phyloP scores from a whole-genome alignment of 2,113 vertebrate species.

The Scytalopus superciliaris region DNA sequence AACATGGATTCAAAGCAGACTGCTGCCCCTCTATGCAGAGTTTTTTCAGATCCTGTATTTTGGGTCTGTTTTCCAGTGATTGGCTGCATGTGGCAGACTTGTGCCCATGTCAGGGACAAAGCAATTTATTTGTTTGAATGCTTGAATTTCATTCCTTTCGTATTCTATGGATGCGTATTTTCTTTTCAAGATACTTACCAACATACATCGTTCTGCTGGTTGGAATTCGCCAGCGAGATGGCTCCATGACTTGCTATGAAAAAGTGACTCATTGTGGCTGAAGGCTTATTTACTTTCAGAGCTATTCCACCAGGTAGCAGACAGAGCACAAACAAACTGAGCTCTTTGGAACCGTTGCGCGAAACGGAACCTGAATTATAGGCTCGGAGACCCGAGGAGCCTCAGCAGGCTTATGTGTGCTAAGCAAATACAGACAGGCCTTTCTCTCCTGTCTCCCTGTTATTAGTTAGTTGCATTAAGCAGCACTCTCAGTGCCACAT shows the following conservation, averaged over 20 bases:
- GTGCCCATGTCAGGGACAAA: neutral
- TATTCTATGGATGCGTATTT: neutral
- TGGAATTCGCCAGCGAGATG: neutral
- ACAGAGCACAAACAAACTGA: constrained; percentile 7
- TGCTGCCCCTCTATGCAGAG: neutral
- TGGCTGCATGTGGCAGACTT: neutral
- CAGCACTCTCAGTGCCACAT: neutral
- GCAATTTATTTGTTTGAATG: neutral
- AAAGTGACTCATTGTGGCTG: neutral
- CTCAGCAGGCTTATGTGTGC: neutral
- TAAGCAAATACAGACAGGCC: neutral
- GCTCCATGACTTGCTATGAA: neutral
- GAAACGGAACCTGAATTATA: constrained; percentile 16
- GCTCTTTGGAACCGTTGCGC: neutral
- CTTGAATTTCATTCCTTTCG: neutral
- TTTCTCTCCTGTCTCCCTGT: neutral
- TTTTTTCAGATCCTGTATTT: neutral
- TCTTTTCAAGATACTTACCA: neutral
- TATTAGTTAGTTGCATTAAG: neutral
- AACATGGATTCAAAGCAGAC: neutral
- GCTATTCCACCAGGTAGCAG: neutral
- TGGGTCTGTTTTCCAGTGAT: neutral
- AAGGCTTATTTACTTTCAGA: constrained; percentile 18
- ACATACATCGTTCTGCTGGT: neutral
- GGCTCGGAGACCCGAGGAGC: neutral